Conservation (phyloP, 2,113 vertebrate species). For the Mus pahari region DNA sequence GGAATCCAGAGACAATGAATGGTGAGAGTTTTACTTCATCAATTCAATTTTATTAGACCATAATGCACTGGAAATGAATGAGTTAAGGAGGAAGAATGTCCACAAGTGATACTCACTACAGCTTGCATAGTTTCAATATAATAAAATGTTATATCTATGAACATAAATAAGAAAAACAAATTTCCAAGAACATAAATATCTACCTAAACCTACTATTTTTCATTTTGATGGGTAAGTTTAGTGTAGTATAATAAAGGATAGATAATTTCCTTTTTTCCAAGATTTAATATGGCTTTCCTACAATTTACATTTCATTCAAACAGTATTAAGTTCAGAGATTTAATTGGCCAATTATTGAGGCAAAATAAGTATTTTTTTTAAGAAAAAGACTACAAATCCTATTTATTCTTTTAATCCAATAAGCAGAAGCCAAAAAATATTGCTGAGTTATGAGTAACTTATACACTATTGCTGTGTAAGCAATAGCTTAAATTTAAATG, state of each 20-base stretch:
- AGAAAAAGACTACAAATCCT: too few relatives aligned
- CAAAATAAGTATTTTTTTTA: constrained; percentile 56
- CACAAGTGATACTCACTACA: background rate
- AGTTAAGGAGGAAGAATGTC: constrained; percentile 69
- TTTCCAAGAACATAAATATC: constrained; percentile 27
- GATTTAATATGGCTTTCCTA: constrained; percentile 21
- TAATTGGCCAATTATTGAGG: constrained; percentile 54
- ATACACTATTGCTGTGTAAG: background rate
- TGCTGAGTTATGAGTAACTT: background rate
- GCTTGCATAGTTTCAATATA: constrained; percentile 49
- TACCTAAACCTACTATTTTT: constrained; percentile 37
- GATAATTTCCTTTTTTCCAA: background rate
- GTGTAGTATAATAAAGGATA: constrained; percentile 31
- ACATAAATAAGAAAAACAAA: constrained; percentile 68
- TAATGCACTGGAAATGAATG: constrained; percentile 71
- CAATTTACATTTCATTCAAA: constrained; percentile 58
- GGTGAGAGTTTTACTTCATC: constrained; percentile 77
- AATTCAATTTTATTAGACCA: constrained; percentile 80
- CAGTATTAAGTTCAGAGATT: constrained; percentile 37
- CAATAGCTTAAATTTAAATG: background rate
- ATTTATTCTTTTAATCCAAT: constrained; percentile 60
- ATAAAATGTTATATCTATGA: constrained; percentile 41
- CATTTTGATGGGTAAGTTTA: constrained; percentile 33
- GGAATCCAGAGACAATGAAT: constrained; percentile 67
- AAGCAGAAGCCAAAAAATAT: constrained; percentile 37